Percentiles rank a stretch among this genome's conserved stretches.
These are phyloP conservation scores for Hippasteria phrygiana DNA, from an alignment of 53 echinoderm and acorn worm species.

Conservation along the genomic window DNA sequence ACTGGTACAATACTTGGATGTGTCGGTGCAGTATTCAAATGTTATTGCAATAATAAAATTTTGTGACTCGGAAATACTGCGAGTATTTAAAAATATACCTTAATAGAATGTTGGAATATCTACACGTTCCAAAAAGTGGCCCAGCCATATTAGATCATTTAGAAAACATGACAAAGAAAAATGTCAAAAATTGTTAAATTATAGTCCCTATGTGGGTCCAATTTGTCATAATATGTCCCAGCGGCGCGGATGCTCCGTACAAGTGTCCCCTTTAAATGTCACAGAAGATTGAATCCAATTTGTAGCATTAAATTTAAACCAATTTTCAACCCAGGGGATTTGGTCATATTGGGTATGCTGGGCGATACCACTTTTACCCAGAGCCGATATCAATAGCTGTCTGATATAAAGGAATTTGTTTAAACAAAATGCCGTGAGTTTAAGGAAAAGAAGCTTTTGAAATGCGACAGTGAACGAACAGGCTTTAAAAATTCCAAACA, in stretches of 20 bases:
- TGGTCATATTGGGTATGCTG: neutral
- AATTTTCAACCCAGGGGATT: conserved; percentile 31
- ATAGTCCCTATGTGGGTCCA: conserved; percentile 23
- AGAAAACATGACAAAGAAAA: neutral
- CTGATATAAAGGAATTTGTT: too few relatives aligned
- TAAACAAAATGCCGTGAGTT: too few relatives aligned
- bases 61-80: too few relatives aligned
- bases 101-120: too few relatives aligned
- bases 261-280: conserved; percentile 50
- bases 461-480: too few relatives aligned
- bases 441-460: too few relatives aligned
- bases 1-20: too few relatives aligned
- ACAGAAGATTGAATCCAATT: conserved; percentile 59
- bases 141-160: too few relatives aligned
- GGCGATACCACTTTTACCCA: neutral
- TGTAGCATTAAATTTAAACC: conserved; percentile 61
- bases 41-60: too few relatives aligned
- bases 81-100: too few relatives aligned
- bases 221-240: conserved; percentile 38
- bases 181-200: neutral
- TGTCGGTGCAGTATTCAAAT: neutral
- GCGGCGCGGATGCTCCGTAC: neutral
- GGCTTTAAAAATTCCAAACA: too few relatives aligned
- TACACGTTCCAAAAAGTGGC: too few relatives aligned
- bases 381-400: neutral